Evolutionary conservation across 30 jellyfish, hydroid and myxozoan genomes (phyloP), one percentile per base, ranked within the genome.

Genomic region (Aurelia coerulea): DNA sequence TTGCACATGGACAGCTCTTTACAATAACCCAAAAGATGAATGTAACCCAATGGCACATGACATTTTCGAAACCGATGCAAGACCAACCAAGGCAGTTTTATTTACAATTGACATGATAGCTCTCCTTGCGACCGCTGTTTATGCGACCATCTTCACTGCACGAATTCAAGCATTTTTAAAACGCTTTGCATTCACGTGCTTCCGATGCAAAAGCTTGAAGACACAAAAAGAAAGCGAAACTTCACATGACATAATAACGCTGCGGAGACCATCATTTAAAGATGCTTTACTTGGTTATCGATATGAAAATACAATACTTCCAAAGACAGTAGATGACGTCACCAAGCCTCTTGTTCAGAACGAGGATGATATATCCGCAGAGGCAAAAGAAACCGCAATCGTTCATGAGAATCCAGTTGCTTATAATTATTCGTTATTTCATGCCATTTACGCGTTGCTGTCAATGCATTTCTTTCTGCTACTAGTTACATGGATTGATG

Each of bases 401-500:
- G 19, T 18, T 32, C 11, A 19, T 14, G 78, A 68, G 12, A 74
- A 16, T 15, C 76, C 49, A n/a, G 52, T 72, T 49, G 90, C 79
- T 0, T 81, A 80, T 67, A 70, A 60, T 72, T 83, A 54, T 58
- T 83, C 91, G 16, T 60, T 75, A 49, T 58, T 83, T 32, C 94
- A 81, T 75, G 3, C 78, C 32, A 68, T 77, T 5, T 90, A 68
- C 69, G 88, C 90, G 5, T 32, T 88, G 11, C 70, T 76, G 7
- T 39, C 77, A 17, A 82, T 85, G 87, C 89, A 94, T 79, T 53
- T 73, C 54, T 73, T 74, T 62, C 68, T 88, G 12, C 81, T 88
- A n/a, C 76, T 94, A 42, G 72, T 97, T n/a, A 97, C 94, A 34
- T 94, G 98, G 98, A 74, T 86, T 23, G 97, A 94, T 11, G 96